Conservation (phyloP, 2,888 invertebrate species). For the Silvanus unidentatus region DNA sequence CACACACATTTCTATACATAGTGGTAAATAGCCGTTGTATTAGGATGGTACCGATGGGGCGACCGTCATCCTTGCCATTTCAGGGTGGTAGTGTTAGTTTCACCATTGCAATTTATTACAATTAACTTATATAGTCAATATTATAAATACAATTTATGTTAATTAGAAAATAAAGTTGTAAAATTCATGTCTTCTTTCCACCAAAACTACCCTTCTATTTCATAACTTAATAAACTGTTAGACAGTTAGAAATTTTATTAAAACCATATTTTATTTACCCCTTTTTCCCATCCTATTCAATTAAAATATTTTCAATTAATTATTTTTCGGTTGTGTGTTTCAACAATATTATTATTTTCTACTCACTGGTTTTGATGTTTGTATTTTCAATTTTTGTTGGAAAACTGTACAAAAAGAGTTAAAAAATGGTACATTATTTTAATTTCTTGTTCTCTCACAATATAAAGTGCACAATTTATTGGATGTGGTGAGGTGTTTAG, state of each 20-base stretch:
- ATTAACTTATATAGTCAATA: constrained; percentile 26
- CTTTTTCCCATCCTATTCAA: too few relatives aligned
- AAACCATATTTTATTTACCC: too few relatives aligned
- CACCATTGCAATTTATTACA: constrained; percentile 13
- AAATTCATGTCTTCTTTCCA: constrained; percentile 26
- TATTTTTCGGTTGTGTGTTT: too few relatives aligned
- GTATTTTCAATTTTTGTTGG: neutral
- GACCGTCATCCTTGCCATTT: constrained; percentile 9
- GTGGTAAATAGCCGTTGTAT: too few relatives aligned
- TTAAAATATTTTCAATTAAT: too few relatives aligned
- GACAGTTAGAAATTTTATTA: too few relatives aligned
- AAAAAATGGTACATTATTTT: too few relatives aligned
- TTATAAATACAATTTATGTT: constrained; percentile 17
- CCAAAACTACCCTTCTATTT: constrained; percentile 27
- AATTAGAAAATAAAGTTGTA: constrained; percentile 31
- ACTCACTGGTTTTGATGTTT: neutral
- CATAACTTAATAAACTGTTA: constrained; percentile 26
- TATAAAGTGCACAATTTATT: too few relatives aligned
- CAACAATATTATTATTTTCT: neutral
- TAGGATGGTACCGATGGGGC: constrained; percentile 25
- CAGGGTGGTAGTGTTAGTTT: constrained; percentile 7
- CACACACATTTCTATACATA: too few relatives aligned
- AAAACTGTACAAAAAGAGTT: too few relatives aligned
- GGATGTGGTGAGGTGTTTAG: too few relatives aligned
- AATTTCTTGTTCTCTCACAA: too few relatives aligned